These are phyloP conservation scores for Eunapius fragilis DNA, from an alignment of 37 sponge, comb jelly and placozoan species.

Conservation along the genomic window DNA sequence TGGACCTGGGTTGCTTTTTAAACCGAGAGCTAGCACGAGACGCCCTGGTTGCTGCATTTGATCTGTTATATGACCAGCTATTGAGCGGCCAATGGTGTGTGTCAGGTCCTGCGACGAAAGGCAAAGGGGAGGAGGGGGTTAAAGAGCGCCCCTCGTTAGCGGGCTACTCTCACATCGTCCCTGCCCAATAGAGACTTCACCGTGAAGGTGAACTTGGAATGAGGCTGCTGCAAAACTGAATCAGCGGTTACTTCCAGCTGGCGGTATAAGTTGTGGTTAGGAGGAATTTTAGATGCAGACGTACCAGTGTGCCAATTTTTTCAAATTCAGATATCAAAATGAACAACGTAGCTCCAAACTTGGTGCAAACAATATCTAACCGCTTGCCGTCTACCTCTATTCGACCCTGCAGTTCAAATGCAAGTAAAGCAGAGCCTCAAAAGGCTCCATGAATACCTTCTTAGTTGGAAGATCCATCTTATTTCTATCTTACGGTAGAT, in stretches of 20 bases:
- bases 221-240: background rate
- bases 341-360: constrained; percentile 31
- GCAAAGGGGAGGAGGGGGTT: background rate
- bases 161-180: constrained; percentile 16
- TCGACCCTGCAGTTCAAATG: background rate
- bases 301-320: constrained; percentile 48
- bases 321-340: constrained; percentile 27
- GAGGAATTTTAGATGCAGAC: too few relatives aligned
- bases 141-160: background rate
- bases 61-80: background rate
- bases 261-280: background rate
- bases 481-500: background rate
- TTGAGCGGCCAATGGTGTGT: background rate
- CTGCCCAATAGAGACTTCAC: constrained; percentile 42
- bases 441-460: background rate
- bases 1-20: background rate
- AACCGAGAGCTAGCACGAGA: background rate
- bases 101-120: background rate
- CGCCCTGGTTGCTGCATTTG: background rate
- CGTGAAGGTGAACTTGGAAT: constrained; percentile 7
- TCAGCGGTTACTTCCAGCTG: constrained; percentile 38
- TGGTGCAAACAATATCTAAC: constrained; percentile 30
- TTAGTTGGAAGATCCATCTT: background rate
- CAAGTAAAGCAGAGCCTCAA: background rate
- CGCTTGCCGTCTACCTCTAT: constrained; percentile 4